Conservation (phyloP, 2,888 invertebrate genomes). For the Thereva unica region DNA sequence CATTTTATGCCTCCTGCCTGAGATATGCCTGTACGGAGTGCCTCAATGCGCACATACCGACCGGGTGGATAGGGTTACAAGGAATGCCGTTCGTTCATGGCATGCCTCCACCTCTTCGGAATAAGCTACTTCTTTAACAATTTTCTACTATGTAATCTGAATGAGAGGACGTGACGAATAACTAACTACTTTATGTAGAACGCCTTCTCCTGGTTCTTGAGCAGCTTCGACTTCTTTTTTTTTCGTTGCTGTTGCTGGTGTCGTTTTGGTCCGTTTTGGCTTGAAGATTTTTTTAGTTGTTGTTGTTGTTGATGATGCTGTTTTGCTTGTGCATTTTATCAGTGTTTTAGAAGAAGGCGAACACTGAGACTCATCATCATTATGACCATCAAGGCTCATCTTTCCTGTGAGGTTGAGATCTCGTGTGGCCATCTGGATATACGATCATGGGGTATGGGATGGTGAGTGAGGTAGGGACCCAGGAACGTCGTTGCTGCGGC, state of each 20-base stretch:
- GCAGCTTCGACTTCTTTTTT: background rate
- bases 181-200: constrained; percentile 39
- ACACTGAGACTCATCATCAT: constrained; percentile 37
- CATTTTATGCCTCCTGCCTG: constrained; percentile 5
- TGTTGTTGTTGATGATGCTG: background rate
- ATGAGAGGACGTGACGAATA: constrained; percentile 41
- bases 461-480: too few relatives aligned
- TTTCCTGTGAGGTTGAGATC: constrained; percentile 18
- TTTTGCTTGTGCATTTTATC: constrained; percentile 29
- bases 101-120: constrained; percentile 29
- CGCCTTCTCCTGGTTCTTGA: constrained; percentile 33
- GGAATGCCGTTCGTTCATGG: constrained; percentile 30
- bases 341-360: constrained; percentile 28
- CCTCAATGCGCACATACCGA: constrained; percentile 5
- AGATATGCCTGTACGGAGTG: background rate
- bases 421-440: constrained; percentile 24
- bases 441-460: too few relatives aligned
- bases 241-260: background rate
- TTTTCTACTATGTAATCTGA: constrained; percentile 37
- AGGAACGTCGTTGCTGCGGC: constrained; percentile 15
- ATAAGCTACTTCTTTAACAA: constrained; percentile 33
- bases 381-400: constrained; percentile 28
- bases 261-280: background rate
- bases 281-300: background rate
- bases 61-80: constrained; percentile 20